Conservation (phyloP, 2,888 invertebrate genomes). For the Lathronympha strigana region DNA sequence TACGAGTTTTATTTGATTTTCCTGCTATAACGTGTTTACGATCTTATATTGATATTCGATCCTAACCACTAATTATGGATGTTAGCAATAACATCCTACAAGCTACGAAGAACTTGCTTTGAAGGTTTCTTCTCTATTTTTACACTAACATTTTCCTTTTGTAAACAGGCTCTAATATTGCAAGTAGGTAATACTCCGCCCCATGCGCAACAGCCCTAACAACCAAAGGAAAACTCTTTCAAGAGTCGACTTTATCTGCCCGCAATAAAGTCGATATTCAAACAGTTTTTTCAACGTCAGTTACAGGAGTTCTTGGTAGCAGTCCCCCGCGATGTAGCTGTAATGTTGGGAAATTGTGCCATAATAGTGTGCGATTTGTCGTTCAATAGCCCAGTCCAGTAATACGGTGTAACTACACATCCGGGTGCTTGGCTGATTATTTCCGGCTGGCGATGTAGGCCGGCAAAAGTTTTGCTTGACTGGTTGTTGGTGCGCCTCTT, state of each 20-base stretch:
- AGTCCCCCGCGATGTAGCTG: background rate
- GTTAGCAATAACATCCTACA: no score
- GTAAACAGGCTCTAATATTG: background rate
- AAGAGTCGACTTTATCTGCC: no score
- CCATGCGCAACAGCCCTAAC: no score
- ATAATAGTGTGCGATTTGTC: constrained; percentile 16
- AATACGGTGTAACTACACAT: constrained; percentile 3
- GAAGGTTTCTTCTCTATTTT: background rate
- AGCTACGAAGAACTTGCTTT: no score
- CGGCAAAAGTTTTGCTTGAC: background rate
- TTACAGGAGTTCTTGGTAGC: no score
- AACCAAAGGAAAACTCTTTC: no score
- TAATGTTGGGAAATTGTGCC: constrained; percentile 19
- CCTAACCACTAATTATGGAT: background rate
- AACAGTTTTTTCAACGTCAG: no score
- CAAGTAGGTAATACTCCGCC: background rate
- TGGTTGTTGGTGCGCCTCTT: background rate
- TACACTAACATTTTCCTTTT: background rate
- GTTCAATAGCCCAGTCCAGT: constrained; percentile 11
- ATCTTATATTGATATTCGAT: background rate
- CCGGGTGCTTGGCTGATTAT: constrained; percentile 10
- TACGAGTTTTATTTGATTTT: background rate
- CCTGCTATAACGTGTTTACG: constrained; percentile 24
- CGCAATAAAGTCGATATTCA: no score
- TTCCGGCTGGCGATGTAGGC: constrained; percentile 1